phyloP scores from a whole-genome alignment of 2,888 invertebrate genomes.

The Mimas tiliae region DNA sequence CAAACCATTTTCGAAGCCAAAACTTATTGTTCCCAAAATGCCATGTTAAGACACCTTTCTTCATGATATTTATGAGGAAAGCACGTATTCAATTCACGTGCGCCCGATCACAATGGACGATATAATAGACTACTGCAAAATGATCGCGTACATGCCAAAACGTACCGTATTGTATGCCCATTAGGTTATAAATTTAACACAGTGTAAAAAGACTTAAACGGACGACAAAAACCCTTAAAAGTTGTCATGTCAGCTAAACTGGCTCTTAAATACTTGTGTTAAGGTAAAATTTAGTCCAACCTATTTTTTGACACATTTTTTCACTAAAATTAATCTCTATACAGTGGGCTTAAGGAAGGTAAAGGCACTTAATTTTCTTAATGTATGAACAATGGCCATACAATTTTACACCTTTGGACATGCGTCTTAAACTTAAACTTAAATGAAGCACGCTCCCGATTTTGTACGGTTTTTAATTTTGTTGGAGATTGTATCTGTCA shows the following conservation, averaged over 20 bases:
- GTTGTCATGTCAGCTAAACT: not conserved
- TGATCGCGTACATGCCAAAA: slow-evolving; percentile 25
- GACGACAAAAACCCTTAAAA: slow-evolving; percentile 16
- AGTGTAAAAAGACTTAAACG: not conserved
- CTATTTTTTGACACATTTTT: not conserved
- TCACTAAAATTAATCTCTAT: slow-evolving; percentile 16
- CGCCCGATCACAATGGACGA: slow-evolving; percentile 54
- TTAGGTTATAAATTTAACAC: not conserved
- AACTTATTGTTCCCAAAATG: slow-evolving; percentile 51
- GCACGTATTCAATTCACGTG: slow-evolving; percentile 54
- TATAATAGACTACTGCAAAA: slow-evolving; percentile 52
- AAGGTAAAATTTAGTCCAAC: not conserved
- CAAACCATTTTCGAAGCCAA: slow-evolving; percentile 38
- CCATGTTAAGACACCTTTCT: slow-evolving; percentile 52
- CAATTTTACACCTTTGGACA: slow-evolving; percentile 59
- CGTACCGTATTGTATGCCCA: slow-evolving; percentile 27
- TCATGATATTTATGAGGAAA: slow-evolving; percentile 46
- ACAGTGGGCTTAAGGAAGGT: slow-evolving; percentile 11
- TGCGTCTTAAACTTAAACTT: slow-evolving; percentile 51
- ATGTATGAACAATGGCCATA: slow-evolving; percentile 54
- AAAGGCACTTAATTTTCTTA: not conserved
- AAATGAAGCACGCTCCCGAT: slow-evolving; percentile 47
- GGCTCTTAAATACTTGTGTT: not conserved
- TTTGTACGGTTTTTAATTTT: slow-evolving; percentile 57
- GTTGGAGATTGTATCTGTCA: slow-evolving; percentile 35